These are phyloP conservation scores for Anisognathus igniventris DNA, from an alignment of 2,797 vertebrate genomes.

Conservation along the genomic window DNA sequence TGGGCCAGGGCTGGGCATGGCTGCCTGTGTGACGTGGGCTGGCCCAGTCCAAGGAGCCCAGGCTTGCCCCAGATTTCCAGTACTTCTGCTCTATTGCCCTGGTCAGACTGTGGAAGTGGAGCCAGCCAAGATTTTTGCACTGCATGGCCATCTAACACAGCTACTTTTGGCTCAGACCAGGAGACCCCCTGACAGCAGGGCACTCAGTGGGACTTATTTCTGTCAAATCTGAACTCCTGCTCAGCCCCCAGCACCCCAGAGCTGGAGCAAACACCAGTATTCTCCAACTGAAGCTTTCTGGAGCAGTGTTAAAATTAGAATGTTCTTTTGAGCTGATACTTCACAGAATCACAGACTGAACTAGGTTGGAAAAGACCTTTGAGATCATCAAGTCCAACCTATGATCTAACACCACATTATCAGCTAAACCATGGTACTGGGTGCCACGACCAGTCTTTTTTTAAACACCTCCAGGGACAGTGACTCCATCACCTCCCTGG, in stretches of 20 bases:
- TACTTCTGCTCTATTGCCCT: background rate
- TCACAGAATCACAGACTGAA: background rate
- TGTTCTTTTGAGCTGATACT: background rate
- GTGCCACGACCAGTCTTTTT: background rate
- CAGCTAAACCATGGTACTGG: background rate
- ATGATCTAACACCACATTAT: background rate
- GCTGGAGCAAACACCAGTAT: background rate
- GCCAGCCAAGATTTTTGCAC: background rate
- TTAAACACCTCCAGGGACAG: background rate
- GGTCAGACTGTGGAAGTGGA: background rate
- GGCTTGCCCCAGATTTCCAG: background rate
- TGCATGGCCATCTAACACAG: background rate
- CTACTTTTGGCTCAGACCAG: background rate
- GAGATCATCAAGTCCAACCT: background rate
- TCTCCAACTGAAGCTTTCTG: background rate
- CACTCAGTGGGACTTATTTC: fast-evolving
- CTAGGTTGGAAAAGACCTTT: background rate
- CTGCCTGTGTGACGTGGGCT: fast-evolving
- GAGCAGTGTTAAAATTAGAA: background rate
- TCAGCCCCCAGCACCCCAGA: background rate
- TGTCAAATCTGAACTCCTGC: background rate
- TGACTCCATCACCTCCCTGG: background rate
- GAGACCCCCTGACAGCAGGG: background rate
- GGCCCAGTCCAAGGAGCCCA: background rate
- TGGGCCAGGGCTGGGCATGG: background rate